Conservation (phyloP, 2,888 invertebrate species). For the Heliconius hortense region DNA sequence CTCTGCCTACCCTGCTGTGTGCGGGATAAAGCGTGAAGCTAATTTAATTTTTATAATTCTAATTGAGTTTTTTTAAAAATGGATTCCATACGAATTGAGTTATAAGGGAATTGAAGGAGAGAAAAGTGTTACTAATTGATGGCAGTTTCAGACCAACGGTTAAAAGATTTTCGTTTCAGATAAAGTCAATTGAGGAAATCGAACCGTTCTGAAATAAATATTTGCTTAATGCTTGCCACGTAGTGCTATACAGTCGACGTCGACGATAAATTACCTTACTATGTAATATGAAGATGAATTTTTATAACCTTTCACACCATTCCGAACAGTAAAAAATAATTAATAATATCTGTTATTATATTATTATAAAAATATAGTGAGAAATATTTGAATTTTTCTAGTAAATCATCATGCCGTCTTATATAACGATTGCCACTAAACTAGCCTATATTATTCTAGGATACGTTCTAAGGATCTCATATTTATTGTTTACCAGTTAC, state of each 20-base stretch:
- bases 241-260: conserved; percentile 1
- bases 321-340: background rate
- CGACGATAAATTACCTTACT: conserved; percentile 6
- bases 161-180: conserved; percentile 10
- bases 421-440: conserved; percentile 27
- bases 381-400: conserved; percentile 23
- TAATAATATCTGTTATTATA: conserved; percentile 9
- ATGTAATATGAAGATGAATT: background rate
- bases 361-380: conserved; percentile 2
- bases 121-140: conserved; percentile 5
- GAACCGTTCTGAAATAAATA: conserved; percentile 7
- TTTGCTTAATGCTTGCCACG: conserved; percentile 32
- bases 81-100: background rate
- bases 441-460: conserved; percentile 30
- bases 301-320: conserved; percentile 8
- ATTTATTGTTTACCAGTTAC: conserved; percentile 30
- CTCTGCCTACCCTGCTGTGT: too few relatives aligned
- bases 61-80: background rate
- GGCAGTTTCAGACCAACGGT: conserved; percentile 8
- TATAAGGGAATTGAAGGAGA: background rate
- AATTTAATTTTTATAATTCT: too few relatives aligned
- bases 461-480: conserved; percentile 39
- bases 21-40: too few relatives aligned
- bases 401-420: conserved; percentile 26
- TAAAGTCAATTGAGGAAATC: conserved; percentile 14